Evolutionary conservation across 2,888 invertebrate species (phyloP).

Genomic region (Euspilapteryx auroguttella): DNA sequence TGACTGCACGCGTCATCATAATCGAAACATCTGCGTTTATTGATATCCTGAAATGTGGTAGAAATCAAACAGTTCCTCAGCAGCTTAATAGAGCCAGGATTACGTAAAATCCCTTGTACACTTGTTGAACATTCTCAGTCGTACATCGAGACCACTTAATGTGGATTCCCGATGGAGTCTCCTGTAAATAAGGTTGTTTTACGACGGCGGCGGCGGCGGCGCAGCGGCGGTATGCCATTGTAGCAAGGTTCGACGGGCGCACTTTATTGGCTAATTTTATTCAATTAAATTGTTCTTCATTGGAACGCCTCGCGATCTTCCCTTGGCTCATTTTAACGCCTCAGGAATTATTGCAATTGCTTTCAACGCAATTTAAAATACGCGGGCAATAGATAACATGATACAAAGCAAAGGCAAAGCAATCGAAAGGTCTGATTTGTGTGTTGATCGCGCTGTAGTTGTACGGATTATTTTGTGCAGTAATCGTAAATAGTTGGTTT

Average conservation of each 20-base stretch:
- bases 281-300: slow-evolving; percentile 55
- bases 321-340: slow-evolving; percentile 35
- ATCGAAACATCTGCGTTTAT: no score
- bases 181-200: slow-evolving; percentile 47
- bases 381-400: slow-evolving; percentile 30
- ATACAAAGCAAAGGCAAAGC: slow-evolving; percentile 15
- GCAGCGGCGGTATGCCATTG: slow-evolving; percentile 51
- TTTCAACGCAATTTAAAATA: slow-evolving; percentile 8
- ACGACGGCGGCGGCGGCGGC: slow-evolving; percentile 25
- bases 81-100: background rate
- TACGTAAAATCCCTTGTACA: background rate
- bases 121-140: slow-evolving; percentile 3
- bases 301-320: slow-evolving; percentile 18
- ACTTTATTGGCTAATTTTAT: slow-evolving; percentile 60
- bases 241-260: slow-evolving; percentile 33
- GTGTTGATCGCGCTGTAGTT: no score
- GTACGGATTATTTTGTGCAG: no score
- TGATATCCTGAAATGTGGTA: background rate
- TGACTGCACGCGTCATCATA: no score
- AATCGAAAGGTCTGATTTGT: no score
- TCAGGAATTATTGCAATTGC: slow-evolving; percentile 30
- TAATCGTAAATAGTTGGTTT: slow-evolving; percentile 23
- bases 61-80: background rate
- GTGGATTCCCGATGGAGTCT: slow-evolving; percentile 33
- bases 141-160: slow-evolving; percentile 35